Percentiles rank a stretch among this genome's conserved stretches.
Conservation (phyloP, 2,113 vertebrate genomes). For the Cettia cetti region DNA sequence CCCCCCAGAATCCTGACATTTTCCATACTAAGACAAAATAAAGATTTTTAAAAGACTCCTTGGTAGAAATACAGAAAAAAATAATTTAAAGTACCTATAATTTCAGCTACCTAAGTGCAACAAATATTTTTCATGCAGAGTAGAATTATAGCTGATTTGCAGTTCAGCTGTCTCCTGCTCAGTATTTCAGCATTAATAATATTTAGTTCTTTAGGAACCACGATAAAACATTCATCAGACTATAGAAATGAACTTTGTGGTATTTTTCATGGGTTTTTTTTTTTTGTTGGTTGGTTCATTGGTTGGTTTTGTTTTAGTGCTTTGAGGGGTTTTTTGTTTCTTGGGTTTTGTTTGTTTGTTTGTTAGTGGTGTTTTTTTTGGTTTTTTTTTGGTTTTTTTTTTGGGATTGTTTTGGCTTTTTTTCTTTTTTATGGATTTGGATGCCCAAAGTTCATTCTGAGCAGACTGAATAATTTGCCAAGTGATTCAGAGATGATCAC, state of each 20-base stretch:
- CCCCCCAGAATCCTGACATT: background rate
- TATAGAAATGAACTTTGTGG: fast-evolving
- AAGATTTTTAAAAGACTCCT: background rate
- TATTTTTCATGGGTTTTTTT: fast-evolving
- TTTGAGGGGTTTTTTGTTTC: background rate
- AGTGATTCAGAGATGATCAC: background rate
- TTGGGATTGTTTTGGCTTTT: background rate
- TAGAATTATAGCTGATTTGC: background rate
- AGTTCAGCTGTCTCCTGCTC: background rate
- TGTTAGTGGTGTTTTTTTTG: too few relatives aligned
- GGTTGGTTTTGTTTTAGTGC: background rate
- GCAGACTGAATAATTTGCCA: background rate
- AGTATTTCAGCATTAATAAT: background rate
- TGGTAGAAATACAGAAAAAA: background rate
- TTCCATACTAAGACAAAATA: background rate
- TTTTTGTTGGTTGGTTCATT: background rate
- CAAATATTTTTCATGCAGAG: background rate
- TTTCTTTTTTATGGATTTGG: background rate
- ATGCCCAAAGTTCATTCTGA: background rate
- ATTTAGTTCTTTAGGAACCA: background rate
- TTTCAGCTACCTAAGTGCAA: background rate
- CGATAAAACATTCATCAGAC: background rate
- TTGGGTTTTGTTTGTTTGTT: too few relatives aligned
- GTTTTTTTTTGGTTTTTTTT: too few relatives aligned
- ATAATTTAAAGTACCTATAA: background rate